Conservation (phyloP, 2,113 vertebrate genomes). For the Grammomys surdaster region DNA sequence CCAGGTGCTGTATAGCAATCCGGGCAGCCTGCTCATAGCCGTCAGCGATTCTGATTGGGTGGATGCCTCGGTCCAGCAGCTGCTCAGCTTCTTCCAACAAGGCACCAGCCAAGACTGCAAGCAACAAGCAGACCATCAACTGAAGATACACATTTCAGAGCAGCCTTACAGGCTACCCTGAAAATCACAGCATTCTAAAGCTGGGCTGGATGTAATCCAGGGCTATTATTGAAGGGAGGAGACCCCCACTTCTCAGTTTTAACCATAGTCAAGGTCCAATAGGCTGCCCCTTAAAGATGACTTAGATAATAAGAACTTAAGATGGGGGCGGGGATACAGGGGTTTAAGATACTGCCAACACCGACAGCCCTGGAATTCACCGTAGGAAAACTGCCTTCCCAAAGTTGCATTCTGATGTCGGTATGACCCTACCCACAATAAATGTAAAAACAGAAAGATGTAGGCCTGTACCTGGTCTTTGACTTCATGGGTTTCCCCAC, state of each 20-base stretch:
- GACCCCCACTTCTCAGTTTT: background rate
- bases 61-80: conserved; percentile 96
- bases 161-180: background rate
- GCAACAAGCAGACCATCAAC: background rate
- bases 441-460: background rate
- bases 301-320: background rate
- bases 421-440: background rate
- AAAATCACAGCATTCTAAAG: background rate
- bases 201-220: background rate
- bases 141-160: background rate
- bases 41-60: conserved; percentile 97
- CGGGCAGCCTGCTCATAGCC: conserved; percentile 97
- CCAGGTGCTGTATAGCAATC: conserved; percentile 93
- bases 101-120: conserved; percentile 94
- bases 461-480: background rate
- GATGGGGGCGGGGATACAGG: background rate
- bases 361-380: background rate
- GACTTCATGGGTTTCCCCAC: background rate
- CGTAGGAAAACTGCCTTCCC: background rate
- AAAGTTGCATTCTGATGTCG: background rate
- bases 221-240: background rate
- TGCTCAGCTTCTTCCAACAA: conserved; percentile 97
- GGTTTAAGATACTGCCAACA: background rate
- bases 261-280: too few species aligned
- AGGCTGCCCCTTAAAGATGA: too few species aligned